Evolutionary conservation across 1,140 invertebrate species (phyloP), one percentile per base, ranked within the genome.

Genomic region (Pseudomyrmex pallidus): DNA sequence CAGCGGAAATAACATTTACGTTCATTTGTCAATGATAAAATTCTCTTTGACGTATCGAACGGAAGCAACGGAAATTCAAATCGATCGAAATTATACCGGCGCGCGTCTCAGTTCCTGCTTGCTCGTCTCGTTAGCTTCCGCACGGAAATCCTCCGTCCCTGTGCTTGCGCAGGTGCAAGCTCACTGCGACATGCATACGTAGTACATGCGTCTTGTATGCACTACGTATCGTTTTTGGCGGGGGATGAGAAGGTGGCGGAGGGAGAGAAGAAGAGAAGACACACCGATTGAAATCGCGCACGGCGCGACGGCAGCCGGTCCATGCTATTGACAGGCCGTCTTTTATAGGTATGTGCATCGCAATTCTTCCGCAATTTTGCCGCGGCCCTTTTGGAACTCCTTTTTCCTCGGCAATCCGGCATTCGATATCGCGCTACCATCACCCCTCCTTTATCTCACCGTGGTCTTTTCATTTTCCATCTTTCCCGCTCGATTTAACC

Each of bases 301-400:
- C 48, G 17, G 44, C n/a, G 57, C 70, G 61, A 15, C 25, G 52
- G 68, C 25, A 35, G 46, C 44, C 59, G 35, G 72, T 83, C 62
- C 72, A 66, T 83, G 82, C 73, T 83, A 83, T 83, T 77, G 82
- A 83, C 82, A 83, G 82, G 74, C 52, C 82, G 82, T 83, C 82
- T 83, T 83, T 83, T 83, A 83, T 83, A 83, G 82, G 52, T 77
- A 77, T 76, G 82, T 83, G 82, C 82, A 66, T 76, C 72, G 73
- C 74, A 77, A 77, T 83, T 77, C 82, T 82, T 70, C 77, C 77
- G 77, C 77, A 82, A 73, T 82, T 82, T 82, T n/a, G 8, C 25
- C 67, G 17, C 61, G n/a, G 20, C 46, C 56, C 67, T 82, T 66
- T 70, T 52, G 68, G 46, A 74, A 17, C 68, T 82, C 67, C 77